Conservation (phyloP, 1,140 invertebrate species). For the Probaryconus sp. region DNA sequence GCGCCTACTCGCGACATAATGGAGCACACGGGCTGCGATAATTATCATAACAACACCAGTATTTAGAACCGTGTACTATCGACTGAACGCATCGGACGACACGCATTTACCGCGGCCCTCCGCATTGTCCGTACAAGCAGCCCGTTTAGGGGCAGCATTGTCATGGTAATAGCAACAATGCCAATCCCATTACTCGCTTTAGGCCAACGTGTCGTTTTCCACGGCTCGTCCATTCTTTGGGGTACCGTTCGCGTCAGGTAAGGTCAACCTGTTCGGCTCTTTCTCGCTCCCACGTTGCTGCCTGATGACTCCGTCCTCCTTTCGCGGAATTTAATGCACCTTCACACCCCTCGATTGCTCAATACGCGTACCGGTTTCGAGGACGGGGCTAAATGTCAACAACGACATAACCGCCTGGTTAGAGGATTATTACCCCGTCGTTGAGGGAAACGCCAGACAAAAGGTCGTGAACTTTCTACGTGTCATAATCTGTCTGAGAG, state of each 20-base stretch:
- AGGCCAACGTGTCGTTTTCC: slow-evolving; percentile 54
- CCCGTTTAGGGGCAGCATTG: slow-evolving; percentile 70
- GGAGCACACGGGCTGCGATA: slow-evolving; percentile 42
- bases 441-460: slow-evolving; percentile 68
- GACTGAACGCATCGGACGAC: slow-evolving; percentile 61
- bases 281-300: neutral
- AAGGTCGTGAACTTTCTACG: slow-evolving; percentile 75
- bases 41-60: slow-evolving; percentile 75
- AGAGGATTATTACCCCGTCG: slow-evolving; percentile 70
- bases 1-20: slow-evolving; percentile 64
- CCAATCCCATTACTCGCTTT: slow-evolving; percentile 71
- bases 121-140: slow-evolving; percentile 54
- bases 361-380: slow-evolving; percentile 67
- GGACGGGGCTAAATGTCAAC: slow-evolving; percentile 75
- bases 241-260: slow-evolving; percentile 51
- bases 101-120: slow-evolving; percentile 60
- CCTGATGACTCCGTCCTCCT: neutral
- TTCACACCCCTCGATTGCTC: slow-evolving; percentile 29
- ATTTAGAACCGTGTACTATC: slow-evolving; percentile 69
- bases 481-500: slow-evolving; percentile 75
- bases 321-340: neutral
- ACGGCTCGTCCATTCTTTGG: slow-evolving; percentile 43
- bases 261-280: slow-evolving; percentile 63
- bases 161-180: slow-evolving; percentile 72
- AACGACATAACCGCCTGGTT: slow-evolving; percentile 73